Percentiles rank a stretch among this genome's conserved stretches.
Conservation (phyloP, 92 coral and sea anemone genomes). For the Plumapathes pennacea region DNA sequence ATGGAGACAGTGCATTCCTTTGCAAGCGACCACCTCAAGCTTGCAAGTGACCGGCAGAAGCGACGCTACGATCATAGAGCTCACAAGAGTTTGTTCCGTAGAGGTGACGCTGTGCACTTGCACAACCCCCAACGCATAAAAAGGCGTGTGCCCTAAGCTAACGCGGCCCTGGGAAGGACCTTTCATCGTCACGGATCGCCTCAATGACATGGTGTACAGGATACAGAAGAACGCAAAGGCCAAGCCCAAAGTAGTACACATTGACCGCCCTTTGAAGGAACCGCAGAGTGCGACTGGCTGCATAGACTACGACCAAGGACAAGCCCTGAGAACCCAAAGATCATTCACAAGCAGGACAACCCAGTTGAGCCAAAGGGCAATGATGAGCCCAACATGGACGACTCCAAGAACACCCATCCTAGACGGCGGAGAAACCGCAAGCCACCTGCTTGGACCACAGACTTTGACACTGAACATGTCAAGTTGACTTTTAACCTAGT, state of each 20-base stretch:
- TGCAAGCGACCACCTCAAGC: conserved; percentile 21
- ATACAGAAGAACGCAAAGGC: conserved; percentile 11
- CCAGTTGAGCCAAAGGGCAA: too few species aligned
- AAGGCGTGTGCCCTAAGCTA: conserved; percentile 36
- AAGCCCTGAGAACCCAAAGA: too few species aligned
- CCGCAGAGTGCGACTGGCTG: too few species aligned
- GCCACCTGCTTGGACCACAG: too few species aligned
- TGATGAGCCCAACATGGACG: too few species aligned
- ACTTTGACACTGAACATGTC: too few species aligned
- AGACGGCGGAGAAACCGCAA: too few species aligned
- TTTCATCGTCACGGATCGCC: conserved; percentile 8
- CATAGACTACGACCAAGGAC: too few species aligned
- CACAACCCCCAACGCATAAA: conserved; percentile 27
- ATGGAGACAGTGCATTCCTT: conserved; percentile 24
- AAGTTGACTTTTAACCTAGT: too few species aligned
- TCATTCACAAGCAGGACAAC: too few species aligned
- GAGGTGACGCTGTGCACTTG: conserved; percentile 20
- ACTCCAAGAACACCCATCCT: too few species aligned
- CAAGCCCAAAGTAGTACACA: conserved; percentile 22
- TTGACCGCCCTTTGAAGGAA: conserved; percentile 8
- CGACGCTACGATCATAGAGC: conserved; percentile 10
- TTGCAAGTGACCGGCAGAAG: conserved; percentile 13
- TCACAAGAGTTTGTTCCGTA: background rate
- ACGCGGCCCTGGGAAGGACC: conserved; percentile 41
- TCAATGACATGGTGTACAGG: conserved; percentile 21